phyloP scores from a whole-genome alignment of 1,140 invertebrate genomes.

The Camponotus floridanus region DNA sequence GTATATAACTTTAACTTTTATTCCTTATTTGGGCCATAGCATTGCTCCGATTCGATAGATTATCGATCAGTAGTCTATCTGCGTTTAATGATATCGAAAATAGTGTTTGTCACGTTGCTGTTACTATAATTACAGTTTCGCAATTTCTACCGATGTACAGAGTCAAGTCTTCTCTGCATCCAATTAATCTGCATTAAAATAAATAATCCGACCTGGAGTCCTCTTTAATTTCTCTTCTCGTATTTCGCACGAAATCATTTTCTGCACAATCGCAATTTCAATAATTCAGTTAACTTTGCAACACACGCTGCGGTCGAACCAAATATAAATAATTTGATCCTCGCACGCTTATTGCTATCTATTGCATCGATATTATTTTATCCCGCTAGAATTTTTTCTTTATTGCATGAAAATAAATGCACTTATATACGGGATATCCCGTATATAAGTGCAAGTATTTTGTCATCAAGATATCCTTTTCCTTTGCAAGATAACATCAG shows the following conservation, averaged over 20 bases:
- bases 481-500: background rate
- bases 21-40: conserved; percentile 56
- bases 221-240: conserved; percentile 1
- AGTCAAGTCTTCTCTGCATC: conserved; percentile 17
- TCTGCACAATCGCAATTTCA: conserved; percentile 45
- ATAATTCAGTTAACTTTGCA: conserved; percentile 35
- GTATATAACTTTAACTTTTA: background rate
- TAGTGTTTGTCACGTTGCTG: conserved; percentile 21
- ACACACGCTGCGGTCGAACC: conserved; percentile 58
- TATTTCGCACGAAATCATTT: conserved; percentile 44
- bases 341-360: conserved; percentile 35
- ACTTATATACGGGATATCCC: conserved; percentile 19
- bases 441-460: background rate
- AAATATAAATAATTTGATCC: conserved; percentile 28
- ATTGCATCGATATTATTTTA: conserved; percentile 36
- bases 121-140: conserved; percentile 8
- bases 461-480: background rate
- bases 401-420: conserved; percentile 41
- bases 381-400: conserved; percentile 1
- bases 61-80: conserved; percentile 11
- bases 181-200: conserved; percentile 7
- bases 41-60: conserved; percentile 2
- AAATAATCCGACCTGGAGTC: conserved; percentile 7
- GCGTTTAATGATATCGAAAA: conserved; percentile 2
- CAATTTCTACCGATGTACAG: conserved; percentile 22